Evolutionary conservation across 2,797 vertebrate genomes (phyloP), one percentile per base, ranked within the genome.

Genomic region (Mormyrus proboscirostris): DNA sequence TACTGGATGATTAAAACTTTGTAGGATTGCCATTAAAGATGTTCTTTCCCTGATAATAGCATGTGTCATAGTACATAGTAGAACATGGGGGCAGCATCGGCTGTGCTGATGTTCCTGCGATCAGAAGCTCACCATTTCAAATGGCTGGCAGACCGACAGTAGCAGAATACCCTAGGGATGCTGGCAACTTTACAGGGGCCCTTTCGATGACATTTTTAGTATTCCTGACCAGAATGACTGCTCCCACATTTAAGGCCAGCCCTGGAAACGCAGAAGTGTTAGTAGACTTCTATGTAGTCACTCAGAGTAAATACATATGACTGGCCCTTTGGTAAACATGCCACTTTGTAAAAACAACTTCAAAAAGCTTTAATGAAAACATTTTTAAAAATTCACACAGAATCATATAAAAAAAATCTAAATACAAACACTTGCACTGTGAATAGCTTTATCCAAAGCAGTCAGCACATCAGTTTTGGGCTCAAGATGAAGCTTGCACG

Each of bases 21-120:
- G 86, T 92, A 89, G 94, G 83, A 94, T 92, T 90, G 76, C 51
- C 89, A 95, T 93, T 95, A 95, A 96, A 95, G 91, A 1, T 91
- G 4, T 51, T 90, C 47, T 62, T 84, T 89, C 19, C 47, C n/a
- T 73, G 25, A 88, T 76, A 62, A 8, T 62, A 19, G 7, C 25
- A 12, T 44, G 82, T 25, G 82, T 4, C 82, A 25, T 69, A 9
- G 10, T 1, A 12, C 2, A 65, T 69, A 22, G 22, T 25, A 29
- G 25, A 12, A 33, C 65, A 33, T 10, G 25, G 62, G 62, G 25
- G 9, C 62, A 65, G 10, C 14, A 33, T 33, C 33, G 10, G 62
- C 62, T 69, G 25, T 14, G 12, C 29, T 4, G 22, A 14, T 14
- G 25, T 69, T 12, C 25, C 62, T 33, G 9, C 2, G 29, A 69